Conservation (phyloP, 1,140 invertebrate species). For the Sipha flava region DNA sequence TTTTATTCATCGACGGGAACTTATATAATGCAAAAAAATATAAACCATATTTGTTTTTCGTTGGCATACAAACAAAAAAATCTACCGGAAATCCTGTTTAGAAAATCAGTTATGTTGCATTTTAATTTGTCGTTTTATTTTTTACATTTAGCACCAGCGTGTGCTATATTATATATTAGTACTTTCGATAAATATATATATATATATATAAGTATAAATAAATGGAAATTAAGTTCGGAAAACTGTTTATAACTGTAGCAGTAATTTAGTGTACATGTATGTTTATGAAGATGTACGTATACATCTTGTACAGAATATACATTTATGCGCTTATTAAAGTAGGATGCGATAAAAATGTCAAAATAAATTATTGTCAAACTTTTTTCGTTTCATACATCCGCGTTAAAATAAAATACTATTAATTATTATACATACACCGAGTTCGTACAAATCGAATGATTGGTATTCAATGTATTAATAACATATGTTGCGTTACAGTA, state of each 20-base stretch:
- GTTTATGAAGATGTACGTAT: no score
- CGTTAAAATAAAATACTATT: not conserved
- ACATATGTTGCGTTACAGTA: no score
- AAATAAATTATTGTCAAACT: slow-evolving; percentile 2
- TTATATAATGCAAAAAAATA: no score
- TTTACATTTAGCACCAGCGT: not conserved
- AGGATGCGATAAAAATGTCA: slow-evolving; percentile 4
- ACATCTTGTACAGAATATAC: no score
- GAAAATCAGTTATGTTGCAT: not conserved
- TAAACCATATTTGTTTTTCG: not conserved
- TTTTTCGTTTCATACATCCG: not conserved
- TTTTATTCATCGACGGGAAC: no score
- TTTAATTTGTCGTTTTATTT: not conserved
- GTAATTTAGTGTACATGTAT: no score
- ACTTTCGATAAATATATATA: no score
- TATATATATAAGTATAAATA: no score
- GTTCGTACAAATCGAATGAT: no score
- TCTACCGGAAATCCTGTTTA: not conserved
- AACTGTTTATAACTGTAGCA: not conserved
- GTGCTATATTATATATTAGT: no score
- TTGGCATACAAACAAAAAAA: not conserved
- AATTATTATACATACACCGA: not conserved
- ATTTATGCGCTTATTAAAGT: not conserved
- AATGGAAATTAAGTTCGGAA: not conserved
- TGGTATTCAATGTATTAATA: no score